Conservation (phyloP, 1,140 invertebrate species). For the Macrobrachium nipponense region DNA sequence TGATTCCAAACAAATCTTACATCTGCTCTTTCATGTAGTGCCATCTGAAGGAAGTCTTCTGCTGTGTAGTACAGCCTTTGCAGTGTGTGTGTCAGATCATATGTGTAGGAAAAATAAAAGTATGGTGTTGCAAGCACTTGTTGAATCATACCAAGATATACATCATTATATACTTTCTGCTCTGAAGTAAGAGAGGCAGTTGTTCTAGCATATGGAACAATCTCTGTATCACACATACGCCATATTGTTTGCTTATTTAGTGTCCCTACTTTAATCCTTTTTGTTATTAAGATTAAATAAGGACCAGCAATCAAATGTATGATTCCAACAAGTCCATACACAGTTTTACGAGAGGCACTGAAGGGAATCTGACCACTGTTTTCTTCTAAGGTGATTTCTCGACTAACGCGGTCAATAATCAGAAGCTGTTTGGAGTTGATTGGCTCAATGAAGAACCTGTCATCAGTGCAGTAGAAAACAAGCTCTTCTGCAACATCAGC, state of each 20-base stretch:
- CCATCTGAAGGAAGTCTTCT: conserved; percentile 79
- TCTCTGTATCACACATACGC: conserved; percentile 83
- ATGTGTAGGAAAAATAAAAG: conserved; percentile 93
- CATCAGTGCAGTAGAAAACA: conserved; percentile 62
- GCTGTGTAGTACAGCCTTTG: conserved; percentile 90
- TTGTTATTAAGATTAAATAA: conserved; percentile 91
- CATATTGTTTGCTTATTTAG: conserved; percentile 89
- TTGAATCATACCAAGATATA: conserved; percentile 85
- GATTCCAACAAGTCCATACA: conserved; percentile 91
- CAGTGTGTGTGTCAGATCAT: conserved; percentile 92
- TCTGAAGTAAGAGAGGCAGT: conserved; percentile 85
- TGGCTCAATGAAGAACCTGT: conserved; percentile 62
- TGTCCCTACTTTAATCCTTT: conserved; percentile 85
- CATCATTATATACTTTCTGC: conserved; percentile 73
- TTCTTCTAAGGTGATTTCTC: conserved; percentile 77
- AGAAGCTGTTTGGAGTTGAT: conserved; percentile 71
- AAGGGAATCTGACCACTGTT: conserved; percentile 66
- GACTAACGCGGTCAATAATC: conserved; percentile 79
- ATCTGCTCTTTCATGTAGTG: conserved; percentile 82
- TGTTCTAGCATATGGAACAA: conserved; percentile 88
- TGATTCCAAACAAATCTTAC: conserved; percentile 94
- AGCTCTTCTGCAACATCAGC: conserved; percentile 62
- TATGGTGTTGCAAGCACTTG: conserved; percentile 81
- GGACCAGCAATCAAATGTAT: conserved; percentile 87
- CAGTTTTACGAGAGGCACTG: conserved; percentile 59